Evolutionary conservation across 2,797 vertebrate species (phyloP), one percentile per base, ranked within the genome.

Genomic region (Parotocinclus haroldoi): DNA sequence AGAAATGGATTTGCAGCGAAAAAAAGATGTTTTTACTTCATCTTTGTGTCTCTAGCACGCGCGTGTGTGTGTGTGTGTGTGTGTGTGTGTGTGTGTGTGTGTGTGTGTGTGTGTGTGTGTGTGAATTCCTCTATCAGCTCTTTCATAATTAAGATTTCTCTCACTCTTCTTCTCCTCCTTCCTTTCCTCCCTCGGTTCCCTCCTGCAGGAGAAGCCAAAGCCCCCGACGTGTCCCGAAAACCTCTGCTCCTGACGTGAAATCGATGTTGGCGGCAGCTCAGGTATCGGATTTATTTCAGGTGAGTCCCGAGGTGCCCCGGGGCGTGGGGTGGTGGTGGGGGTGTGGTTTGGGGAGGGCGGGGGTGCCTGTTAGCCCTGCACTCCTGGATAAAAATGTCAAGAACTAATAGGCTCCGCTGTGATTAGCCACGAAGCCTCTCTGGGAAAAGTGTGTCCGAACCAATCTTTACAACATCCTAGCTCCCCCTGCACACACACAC

Each of bases 121-220:
- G 68, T 42, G 40, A 42, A 9, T 42, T 42, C 13, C 48, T 14
- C 8, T 6, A 50, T 36, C 60, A 58, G 74, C 49, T n/a, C 83
- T 77, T 73, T 82, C 83, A 87, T 89, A 89, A 90, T 91, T 90
- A 91, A 89, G 88, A 89, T 87, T 89, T 89, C 86, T 87, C 85
- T 87, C 86, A 76, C 72, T 77, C 73, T 66, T 48, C 50, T 66
- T 66, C 37, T 53, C 54, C 36, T 36, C 10, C 50, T 50, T 49
- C 46, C 52, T 46, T 10, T 27, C 27, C 63, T 71, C 45, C 13
- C 57, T 18, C 42, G 17, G 55, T 42, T 63, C 61, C 63, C 60
- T 58, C 38, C 64, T 46, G 36, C 62, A 54, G 38, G 44, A 10
- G 56, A 68, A 53, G 67, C 78, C 63, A 68, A 53, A 44, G 67